These are phyloP conservation scores for Girardia tigrina DNA, from an alignment of 2,888 invertebrate genomes.

Conservation along the genomic window DNA sequence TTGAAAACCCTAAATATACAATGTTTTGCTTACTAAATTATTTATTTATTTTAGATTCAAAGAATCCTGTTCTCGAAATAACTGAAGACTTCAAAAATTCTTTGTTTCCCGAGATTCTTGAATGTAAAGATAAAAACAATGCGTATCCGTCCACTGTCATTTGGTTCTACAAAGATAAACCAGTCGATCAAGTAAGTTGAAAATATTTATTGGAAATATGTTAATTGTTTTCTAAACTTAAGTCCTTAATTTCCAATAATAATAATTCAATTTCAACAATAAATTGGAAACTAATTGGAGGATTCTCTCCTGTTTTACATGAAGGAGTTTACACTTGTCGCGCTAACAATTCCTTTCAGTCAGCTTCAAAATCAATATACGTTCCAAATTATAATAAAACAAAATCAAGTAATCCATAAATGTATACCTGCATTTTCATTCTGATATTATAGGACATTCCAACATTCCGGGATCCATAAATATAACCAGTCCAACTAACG, in stretches of 20 bases:
- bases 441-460: not conserved
- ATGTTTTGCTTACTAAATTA: too few relatives aligned
- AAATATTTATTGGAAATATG: not conserved
- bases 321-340: not conserved
- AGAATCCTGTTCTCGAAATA: not conserved
- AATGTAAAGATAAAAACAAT: not conserved
- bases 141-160: not conserved
- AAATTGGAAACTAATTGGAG: conserved; percentile 6
- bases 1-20: too few relatives aligned
- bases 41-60: not conserved
- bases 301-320: not conserved
- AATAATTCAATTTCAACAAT: not conserved
- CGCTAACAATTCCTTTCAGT: not conserved
- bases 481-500: not conserved
- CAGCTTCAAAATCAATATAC: not conserved
- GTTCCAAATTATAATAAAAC: not conserved
- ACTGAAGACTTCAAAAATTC: not conserved
- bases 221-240: not conserved
- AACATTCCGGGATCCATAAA: not conserved
- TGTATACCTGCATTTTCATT: not conserved
- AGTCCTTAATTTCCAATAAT: not conserved
- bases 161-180: not conserved
- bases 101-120: not conserved
- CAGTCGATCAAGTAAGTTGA: not conserved
- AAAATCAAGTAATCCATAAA: not conserved